Evolutionary conservation across 2,888 invertebrate genomes (phyloP).

Genomic region (Pheosia gnoma): DNA sequence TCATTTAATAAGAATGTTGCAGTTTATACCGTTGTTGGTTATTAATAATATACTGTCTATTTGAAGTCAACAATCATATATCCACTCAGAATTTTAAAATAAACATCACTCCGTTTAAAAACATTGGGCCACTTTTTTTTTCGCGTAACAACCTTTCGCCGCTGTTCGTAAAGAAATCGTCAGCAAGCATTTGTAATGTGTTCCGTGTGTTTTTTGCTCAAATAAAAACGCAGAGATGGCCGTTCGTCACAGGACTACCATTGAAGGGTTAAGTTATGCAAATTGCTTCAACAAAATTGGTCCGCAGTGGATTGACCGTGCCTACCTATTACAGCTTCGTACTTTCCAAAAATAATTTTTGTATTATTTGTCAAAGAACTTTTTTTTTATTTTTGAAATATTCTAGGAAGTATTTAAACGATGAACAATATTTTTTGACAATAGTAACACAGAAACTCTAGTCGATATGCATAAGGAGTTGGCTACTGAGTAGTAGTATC

Average conservation of each 20-base stretch:
- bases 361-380: slow-evolving; percentile 8
- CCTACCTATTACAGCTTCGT: slow-evolving; percentile 50
- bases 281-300: slow-evolving; percentile 67
- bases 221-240: slow-evolving; percentile 63
- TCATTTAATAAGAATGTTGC: not conserved
- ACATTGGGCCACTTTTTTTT: slow-evolving; percentile 31
- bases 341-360: slow-evolving; percentile 49
- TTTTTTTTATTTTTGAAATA: not conserved
- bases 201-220: slow-evolving; percentile 66
- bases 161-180: slow-evolving; percentile 46
- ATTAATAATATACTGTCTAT: not conserved
- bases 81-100: not conserved
- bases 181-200: slow-evolving; percentile 61
- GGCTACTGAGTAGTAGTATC: no score
- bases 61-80: not conserved
- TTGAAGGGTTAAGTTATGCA: slow-evolving; percentile 80
- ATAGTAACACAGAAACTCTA: not conserved
- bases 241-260: slow-evolving; percentile 51
- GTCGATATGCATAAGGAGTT: no score
- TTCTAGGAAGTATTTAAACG: not conserved
- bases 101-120: slow-evolving; percentile 29
- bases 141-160: slow-evolving; percentile 52
- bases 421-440: not conserved
- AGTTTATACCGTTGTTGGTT: no score
- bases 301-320: slow-evolving; percentile 50